phyloP scores from a whole-genome alignment of 2,888 invertebrate genomes.

The Dicyrtomina minuta region DNA sequence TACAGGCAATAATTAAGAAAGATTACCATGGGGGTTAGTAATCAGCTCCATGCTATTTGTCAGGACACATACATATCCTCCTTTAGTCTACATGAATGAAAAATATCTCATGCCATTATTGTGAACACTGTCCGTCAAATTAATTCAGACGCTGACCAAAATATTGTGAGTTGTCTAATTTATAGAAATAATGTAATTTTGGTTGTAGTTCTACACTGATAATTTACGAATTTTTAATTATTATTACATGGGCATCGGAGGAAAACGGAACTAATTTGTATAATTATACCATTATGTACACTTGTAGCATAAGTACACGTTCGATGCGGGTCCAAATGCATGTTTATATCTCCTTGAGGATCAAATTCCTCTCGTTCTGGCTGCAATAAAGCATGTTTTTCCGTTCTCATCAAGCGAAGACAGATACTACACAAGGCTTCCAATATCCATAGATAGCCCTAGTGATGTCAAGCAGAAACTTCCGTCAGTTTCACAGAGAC shows the following conservation, averaged over 20 bases:
- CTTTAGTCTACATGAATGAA: slow-evolving; percentile 90
- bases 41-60: slow-evolving; percentile 93
- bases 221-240: too few relatives aligned
- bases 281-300: too few relatives aligned
- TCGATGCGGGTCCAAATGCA: slow-evolving; percentile 97
- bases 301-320: slow-evolving; percentile 95
- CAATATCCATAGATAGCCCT: slow-evolving; percentile 55
- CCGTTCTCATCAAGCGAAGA: slow-evolving; percentile 60
- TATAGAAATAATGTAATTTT: background rate
- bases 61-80: slow-evolving; percentile 93
- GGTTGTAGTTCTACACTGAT: too few relatives aligned
- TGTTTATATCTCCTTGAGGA: slow-evolving; percentile 80
- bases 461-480: slow-evolving; percentile 42
- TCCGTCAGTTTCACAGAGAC: slow-evolving; percentile 54
- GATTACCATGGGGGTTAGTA: slow-evolving; percentile 97
- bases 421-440: slow-evolving; percentile 64
- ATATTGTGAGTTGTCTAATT: slow-evolving; percentile 65
- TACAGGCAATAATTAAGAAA: slow-evolving; percentile 64
- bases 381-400: slow-evolving; percentile 70
- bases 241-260: too few relatives aligned
- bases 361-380: slow-evolving; percentile 69
- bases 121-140: slow-evolving; percentile 78
- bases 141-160: slow-evolving; percentile 68
- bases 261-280: too few relatives aligned
- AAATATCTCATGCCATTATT: slow-evolving; percentile 78